Evolutionary conservation across 1,140 invertebrate species (phyloP), one percentile per base, ranked within the genome.

Genomic region (Halesus radiatus): DNA sequence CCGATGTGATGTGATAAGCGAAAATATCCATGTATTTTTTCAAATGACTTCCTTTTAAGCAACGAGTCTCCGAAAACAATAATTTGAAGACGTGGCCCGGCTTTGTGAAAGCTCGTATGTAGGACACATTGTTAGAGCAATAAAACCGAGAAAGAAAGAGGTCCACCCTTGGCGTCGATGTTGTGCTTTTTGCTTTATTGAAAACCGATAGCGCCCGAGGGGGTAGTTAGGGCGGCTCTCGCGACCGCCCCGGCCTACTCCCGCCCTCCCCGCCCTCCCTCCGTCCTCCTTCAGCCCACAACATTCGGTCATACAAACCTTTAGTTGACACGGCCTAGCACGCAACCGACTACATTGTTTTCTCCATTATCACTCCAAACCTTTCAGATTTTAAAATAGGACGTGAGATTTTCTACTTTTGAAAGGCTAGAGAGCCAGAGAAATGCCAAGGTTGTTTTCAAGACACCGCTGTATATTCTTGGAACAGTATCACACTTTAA

Each of bases 181-280:
- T 52, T 66, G 56, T 76, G 75, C 75, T 64, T 81, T 81, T 81
- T 73, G 80, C 75, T 81, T 81, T 81, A 81, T 81, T 81, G 80
- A 81, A 81, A 81, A 81, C 75, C 75, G 76, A 81, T 81, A 74
- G 80, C 68, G 76, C 80, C 80, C 75, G 15, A 75, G 80, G 80
- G 80, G 80, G 80, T 54, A 45, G 75, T 80, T 81, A 72, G 66
- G 52, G 74, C 62, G 52, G 62, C 50, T 74, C 70, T 54, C 70
- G 70, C 26, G 52, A 74, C 70, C 70, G 70, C 70, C 70, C 50
- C 72, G 26, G 23, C 52, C 72, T 16, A 16, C 26, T 37, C 29
- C 52, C 10, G 50, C 16, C 45, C 54, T 29, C 52, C 18, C 32
- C 18, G n/a, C 66, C 66, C 66, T 16, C 20, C 18, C 16, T 22